Base-by-base conservation (phyloP, 2,113 vertebrate species). In the Pipra filicauda region DNA sequence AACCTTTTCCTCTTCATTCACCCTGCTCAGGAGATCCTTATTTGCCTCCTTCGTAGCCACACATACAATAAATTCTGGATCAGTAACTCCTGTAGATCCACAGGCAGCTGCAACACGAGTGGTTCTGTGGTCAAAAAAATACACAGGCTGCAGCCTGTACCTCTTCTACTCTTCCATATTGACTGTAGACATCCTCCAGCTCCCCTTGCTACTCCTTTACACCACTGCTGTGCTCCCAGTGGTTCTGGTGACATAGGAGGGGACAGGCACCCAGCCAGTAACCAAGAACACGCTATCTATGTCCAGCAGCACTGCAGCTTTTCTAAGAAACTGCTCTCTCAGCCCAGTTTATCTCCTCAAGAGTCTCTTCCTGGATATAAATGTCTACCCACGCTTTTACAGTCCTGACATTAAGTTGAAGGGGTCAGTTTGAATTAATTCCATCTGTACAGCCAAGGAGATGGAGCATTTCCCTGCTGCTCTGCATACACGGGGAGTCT, bases 211-310 rank as follows among this genome's bases (percentile, higher is more conserved):
- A 28, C 15, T 31, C 28, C 41, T 30, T 66, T 13, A 54, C 17
- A 55, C 5, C 44, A 54, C 22, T 57, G 33, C 2, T 0, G 0
- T 37, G 48, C 43, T 64, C 71, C n/a, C 39, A 49, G 64, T 5
- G 20, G 39, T 28, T 77, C 55, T 89, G 41, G 22, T 37, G 44
- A 54, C 58, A 61, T 1, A 57, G 33, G 7, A 79, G n/a, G 12
- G 23, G 21, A 59, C 2, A 86, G 30, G 35, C n/a, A 62, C 15
- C 9, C 13, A 58, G 8, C 43, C 59, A 78, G 39, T 23, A 70
- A 77, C 41, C 37, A 64, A 31, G n/a, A 85, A 21, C 61, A 74
- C 3, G 3, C 11, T 57, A 75, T 66, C 48, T 15, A n/a, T 4
- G 16, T 24, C 48, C 23, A 54, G 37, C 39, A 85, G 87, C 62